Base-by-base conservation (phyloP, 2,113 vertebrate genomes). In the Tetrax tetrax region DNA sequence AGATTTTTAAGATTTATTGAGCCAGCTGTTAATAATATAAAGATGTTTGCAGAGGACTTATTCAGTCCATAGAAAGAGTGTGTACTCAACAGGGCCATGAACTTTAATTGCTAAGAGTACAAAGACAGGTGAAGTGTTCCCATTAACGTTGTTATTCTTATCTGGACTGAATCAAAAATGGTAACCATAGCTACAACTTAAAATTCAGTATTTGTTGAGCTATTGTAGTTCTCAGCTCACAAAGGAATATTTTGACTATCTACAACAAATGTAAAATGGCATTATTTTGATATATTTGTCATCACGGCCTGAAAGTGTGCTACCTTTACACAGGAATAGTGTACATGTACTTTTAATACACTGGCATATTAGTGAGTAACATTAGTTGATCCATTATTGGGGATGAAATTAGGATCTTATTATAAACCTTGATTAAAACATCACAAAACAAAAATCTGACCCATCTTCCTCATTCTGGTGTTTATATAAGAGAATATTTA, bases 1-100 rank as follows among this genome's bases (percentile, higher is more conserved):
- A 83, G 37, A 72, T 65, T 87, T 96, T 72, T 69, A 80, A 91
- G 85, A 61, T 90, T 94, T 96, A 93, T 85, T 94, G 64, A 96
- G 23, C 72, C 79, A 83, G 85, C 45, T 96, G 77, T 56, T 96
- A 95, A 87, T 91, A 85, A 91, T 48, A 50, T 74, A 77, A 84
- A 90, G 61, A 68, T 89, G 57, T 94, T 87, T 93, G 83, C 51
- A 78, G 56, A 81, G 59, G 64, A 71, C 38, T 95, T 86, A 51
- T 7, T 89, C 76, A 63, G 54, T 54, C 47, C 50, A 15, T 10
- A 69, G 61, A 75, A 89, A 65, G 61, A 85, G 21, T 37, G 20
- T 83, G 51, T 76, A 53, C 47, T 84, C 85, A 60, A 31, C 33
- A 86, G 33, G 76, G 28, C 57, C 66, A 54, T 75, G 93, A 92